Conservation (phyloP, 2,797 vertebrate species). For the Macrochelys suwanniensis region DNA sequence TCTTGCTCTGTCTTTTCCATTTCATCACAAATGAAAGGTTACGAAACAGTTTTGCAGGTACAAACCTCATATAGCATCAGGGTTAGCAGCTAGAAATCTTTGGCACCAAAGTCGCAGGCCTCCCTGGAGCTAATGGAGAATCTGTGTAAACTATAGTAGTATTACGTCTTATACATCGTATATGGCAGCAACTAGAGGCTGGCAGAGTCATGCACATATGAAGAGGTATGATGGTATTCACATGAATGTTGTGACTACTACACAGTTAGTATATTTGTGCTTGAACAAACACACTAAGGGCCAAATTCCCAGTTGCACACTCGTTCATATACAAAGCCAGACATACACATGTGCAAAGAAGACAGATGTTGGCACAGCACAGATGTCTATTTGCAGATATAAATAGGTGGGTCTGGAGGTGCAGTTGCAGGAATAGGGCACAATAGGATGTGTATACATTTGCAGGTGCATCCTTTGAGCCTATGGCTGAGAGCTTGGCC, state of each 20-base stretch:
- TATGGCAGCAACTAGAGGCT: not conserved
- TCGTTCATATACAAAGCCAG: not conserved
- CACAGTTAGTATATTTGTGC: not conserved
- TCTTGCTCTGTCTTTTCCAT: not conserved
- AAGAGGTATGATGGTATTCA: not conserved
- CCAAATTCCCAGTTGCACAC: not conserved
- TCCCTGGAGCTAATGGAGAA: no score
- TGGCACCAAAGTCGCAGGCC: no score
- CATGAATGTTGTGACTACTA: not conserved
- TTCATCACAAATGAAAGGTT: not conserved
- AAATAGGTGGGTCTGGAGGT: no score
- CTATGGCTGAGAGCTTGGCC: no score
- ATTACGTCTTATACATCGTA: not conserved
- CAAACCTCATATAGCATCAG: no score
- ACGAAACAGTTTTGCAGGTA: not conserved
- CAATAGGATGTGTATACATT: no score
- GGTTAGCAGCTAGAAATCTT: no score
- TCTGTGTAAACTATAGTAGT: no score
- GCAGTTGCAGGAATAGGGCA: no score
- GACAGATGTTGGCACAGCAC: not conserved
- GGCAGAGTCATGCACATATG: not conserved
- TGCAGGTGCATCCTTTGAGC: no score
- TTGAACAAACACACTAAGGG: not conserved
- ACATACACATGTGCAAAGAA: not conserved
- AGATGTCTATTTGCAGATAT: no score